Evolutionary conservation across 1,140 invertebrate genomes (phyloP), one percentile per base, ranked within the genome.

Genomic region (Sycobia sp.): DNA sequence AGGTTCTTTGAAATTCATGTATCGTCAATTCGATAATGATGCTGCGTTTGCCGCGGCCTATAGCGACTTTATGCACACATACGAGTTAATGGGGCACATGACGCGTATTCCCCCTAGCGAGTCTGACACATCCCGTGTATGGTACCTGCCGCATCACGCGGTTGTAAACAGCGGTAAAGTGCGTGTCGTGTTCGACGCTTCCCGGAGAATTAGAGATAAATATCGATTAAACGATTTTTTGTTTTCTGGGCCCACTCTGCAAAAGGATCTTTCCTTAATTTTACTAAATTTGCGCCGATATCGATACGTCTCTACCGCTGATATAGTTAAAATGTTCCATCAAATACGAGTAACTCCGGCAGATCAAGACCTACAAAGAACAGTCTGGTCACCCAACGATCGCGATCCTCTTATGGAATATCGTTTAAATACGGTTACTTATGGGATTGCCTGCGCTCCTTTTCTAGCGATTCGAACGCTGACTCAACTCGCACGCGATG

Each of bases 301-400:
- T 50, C 22, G 7, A 10, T 29, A 62, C 53, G 47, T 60, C 65
- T 39, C 70, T 71, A 38, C 55, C 2, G 56, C 65, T 1, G 65
- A 67, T 47, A 71, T 75, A 36, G 41, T 34, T 1, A 71, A 72
- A 41, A 73, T 73, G 68, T 76, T 69, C 58, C 59, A 71, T 4
- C 71, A 73, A 38, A 67, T 75, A 10, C n/a, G 38, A 20, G 53
- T 76, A 4, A 36, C 67, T 49, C 20, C 44, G 14, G 39, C 60
- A 11, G 60, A 72, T 51, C 14, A 4, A 8, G 57, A 67, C 18
- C 66, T 65, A 41, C 72, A 73, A 44, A 50, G 70, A 23, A 73
- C 76, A 5, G 3, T 76, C 0, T 76, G 76, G 73, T 25, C 65
- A 14, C 1, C 32, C 10, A 49, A n/a, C 3, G 13, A 46, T 0